Evolutionary conservation across 2,797 vertebrate species (phyloP), one percentile per base, ranked within the genome.

Genomic region (Heteromormyrus szaboi): DNA sequence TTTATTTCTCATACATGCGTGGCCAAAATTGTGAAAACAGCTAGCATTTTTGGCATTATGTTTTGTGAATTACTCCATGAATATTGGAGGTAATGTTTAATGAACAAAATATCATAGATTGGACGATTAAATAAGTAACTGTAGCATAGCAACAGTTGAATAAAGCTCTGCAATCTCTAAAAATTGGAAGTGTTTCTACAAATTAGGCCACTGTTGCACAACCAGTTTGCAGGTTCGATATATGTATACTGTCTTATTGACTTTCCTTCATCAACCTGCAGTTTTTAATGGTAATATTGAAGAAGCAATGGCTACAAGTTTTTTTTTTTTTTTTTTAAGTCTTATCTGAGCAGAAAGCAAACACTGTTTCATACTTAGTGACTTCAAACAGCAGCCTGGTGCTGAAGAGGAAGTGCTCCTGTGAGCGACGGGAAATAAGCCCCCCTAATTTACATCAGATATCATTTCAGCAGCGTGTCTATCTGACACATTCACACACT

Each of bases 391-490:
- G 51, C 25, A 56, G 85, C 2, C 48, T 37, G 84, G 29, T 51
- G 33, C 33, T 56, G 51, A 41, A 4, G 25, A 86, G 29, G 33
- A 37, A 86, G 17, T 41, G 29, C 8, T 86, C 29, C 8, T 59
- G 6, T 56, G 53, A 54, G 50, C 7, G 2, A 50, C 3, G 33
- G 50, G 29, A 54, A 56, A 59, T 19, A 86, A 19, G 14, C 33
- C 53, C 53, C 53, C 54, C 29, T 86, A 37, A 86, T 86, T 86
- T 86, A 54, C 29, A 4, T 51, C 84, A 59, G 85, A 86, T 44
- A 56, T 59, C 14, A 59, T 41, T 59, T 86, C 53, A 59, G 51
- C 85, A 59, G 6, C 4, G 2, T 41, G 53, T 59, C 85, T 86
- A 12, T 48, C 33, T 86, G 50, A 59, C 50, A 85, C 29, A 85